phyloP scores from a whole-genome alignment of 2,113 vertebrate genomes.

The Litocranius walleri region DNA sequence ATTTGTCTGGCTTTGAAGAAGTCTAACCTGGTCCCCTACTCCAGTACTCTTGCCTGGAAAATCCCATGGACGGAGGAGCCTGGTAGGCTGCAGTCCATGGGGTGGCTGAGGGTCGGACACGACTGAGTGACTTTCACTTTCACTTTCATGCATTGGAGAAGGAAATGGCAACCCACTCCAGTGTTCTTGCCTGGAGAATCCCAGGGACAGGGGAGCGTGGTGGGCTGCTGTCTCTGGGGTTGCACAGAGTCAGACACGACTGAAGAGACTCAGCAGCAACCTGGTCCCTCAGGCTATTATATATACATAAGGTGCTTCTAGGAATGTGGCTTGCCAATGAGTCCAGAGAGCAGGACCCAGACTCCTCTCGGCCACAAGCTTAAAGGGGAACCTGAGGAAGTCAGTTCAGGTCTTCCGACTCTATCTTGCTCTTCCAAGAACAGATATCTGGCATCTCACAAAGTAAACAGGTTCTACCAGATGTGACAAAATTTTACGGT shows the following conservation, averaged over 20 bases:
- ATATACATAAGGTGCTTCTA: not conserved
- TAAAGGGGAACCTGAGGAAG: not conserved
- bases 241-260: too few relatives aligned
- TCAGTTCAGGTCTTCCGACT: not conserved
- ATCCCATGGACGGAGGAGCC: too few relatives aligned
- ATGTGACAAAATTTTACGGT: not conserved
- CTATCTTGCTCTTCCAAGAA: not conserved
- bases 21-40: not conserved
- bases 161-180: too few relatives aligned
- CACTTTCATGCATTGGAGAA: too few relatives aligned
- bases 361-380: not conserved
- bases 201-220: too few relatives aligned
- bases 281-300: not conserved
- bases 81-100: too few relatives aligned
- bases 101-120: accelerated
- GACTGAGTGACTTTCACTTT: too few relatives aligned
- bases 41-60: too few relatives aligned
- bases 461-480: not conserved
- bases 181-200: too few relatives aligned
- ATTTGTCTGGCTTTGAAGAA: not conserved
- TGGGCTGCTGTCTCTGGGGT: too few relatives aligned
- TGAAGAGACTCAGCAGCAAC: not conserved
- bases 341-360: not conserved
- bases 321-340: not conserved
- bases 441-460: not conserved